phyloP scores from a whole-genome alignment of 2,888 invertebrate genomes.

The Acleris cristana region DNA sequence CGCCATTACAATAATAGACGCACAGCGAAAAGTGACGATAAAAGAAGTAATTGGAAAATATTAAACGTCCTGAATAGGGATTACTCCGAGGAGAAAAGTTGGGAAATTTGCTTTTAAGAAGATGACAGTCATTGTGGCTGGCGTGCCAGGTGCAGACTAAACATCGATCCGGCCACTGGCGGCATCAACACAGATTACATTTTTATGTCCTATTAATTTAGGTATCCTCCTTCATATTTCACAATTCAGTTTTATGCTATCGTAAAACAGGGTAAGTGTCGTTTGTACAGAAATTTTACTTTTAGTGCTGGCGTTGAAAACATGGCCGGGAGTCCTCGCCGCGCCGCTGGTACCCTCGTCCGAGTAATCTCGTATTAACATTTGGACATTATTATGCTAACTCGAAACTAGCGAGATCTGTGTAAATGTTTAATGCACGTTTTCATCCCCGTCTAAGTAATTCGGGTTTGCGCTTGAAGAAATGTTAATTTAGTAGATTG shows the following conservation, averaged over 20 bases:
- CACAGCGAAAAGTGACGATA: slow-evolving; percentile 27
- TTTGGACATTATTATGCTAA: slow-evolving; percentile 13
- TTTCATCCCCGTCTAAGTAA: neutral
- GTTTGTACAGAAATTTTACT: slow-evolving; percentile 16
- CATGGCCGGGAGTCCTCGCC: neutral
- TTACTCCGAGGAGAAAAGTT: slow-evolving; percentile 55
- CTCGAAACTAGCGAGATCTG: neutral
- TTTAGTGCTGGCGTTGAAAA: slow-evolving; percentile 16
- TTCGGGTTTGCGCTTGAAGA: neutral
- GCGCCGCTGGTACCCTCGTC: neutral
- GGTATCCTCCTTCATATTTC: slow-evolving; percentile 26
- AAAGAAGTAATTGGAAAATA: slow-evolving; percentile 33
- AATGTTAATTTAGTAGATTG: neutral
- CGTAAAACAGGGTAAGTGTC: slow-evolving; percentile 29
- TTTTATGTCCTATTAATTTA: slow-evolving; percentile 35
- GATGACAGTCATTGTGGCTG: slow-evolving; percentile 59
- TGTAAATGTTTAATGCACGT: slow-evolving; percentile 14
- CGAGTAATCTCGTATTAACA: slow-evolving; percentile 10
- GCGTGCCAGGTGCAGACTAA: slow-evolving; percentile 48
- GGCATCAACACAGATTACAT: slow-evolving; percentile 27
- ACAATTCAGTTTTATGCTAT: slow-evolving; percentile 29
- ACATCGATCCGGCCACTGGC: slow-evolving; percentile 24
- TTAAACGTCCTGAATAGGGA: slow-evolving; percentile 46
- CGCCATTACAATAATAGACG: slow-evolving; percentile 24
- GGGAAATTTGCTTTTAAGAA: slow-evolving; percentile 56